Base-by-base conservation (phyloP, 2,113 vertebrate species). In the Eretmochelys imbricata region DNA sequence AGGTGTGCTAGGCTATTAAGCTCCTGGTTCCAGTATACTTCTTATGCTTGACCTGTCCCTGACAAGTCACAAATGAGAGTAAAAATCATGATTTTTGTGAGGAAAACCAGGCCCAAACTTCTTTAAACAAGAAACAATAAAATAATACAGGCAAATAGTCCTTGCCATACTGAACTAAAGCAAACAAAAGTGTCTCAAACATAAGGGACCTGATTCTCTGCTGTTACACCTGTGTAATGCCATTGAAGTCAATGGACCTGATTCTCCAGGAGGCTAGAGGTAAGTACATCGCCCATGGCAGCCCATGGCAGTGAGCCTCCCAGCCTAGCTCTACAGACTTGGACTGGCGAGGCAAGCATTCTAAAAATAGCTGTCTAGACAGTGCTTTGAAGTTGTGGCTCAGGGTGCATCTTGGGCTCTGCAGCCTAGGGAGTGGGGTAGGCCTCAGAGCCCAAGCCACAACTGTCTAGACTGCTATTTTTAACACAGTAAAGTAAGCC, bases 1-100 rank as follows among this genome's bases (percentile, higher is more conserved):
- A 96, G 94, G 82, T 81, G 46, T 93, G 9, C 72, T 93, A 5
- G 42, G 80, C 69, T 95, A 49, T 51, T 91, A 94, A 69, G 51
- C 8, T 51, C 90, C 82, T 80, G 42, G 69, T 95, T 90, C 93
- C 88, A 72, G 31, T 89, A 46, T 76, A 42, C 80, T 93, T 88
- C n/a, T 62, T 92, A 4, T 88, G 78, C 78, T 93, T 94, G 94
- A n/a, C 79, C 96, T 95, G 94, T 92, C 90, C 51, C 87, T 84
- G 57, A 92, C 90, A 89, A 96, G 29, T 78, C 84, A 84, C 49
- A 97, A 96, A 82, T 93, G 38, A 90, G 87, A 82, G 49, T 35
- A 82, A 94, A 79, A 93, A 93, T 92, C 49, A 82, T 5, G 62
- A 19, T 10, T 95, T 89, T 94, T 82, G 65, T 62, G 35, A 85